These are phyloP conservation scores for Coptotermes formosanus DNA, from an alignment of 1,140 invertebrate genomes.

Conservation along the genomic window DNA sequence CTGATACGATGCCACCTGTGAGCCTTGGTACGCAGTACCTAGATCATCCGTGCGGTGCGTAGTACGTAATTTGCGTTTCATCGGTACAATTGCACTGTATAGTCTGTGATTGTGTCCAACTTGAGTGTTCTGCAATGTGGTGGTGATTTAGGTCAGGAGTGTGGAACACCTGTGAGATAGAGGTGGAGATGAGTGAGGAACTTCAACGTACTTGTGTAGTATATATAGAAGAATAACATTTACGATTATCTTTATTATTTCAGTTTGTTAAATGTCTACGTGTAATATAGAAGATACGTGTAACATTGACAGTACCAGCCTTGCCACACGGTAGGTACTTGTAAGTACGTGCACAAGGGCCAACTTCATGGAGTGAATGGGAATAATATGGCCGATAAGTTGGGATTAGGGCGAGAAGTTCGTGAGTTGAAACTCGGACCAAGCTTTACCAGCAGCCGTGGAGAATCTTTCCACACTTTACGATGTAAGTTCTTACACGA, in stretches of 20 bases:
- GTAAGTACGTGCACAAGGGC: slow-evolving; percentile 30
- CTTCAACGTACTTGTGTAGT: not conserved
- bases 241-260: not conserved
- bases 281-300: not conserved
- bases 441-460: slow-evolving; percentile 71
- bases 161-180: not conserved
- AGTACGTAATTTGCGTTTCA: too few relatives aligned
- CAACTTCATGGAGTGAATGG: slow-evolving; percentile 37
- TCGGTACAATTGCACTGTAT: too few relatives aligned
- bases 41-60: too few relatives aligned
- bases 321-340: not conserved
- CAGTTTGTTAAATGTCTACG: not conserved
- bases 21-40: too few relatives aligned
- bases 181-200: not conserved
- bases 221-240: not conserved
- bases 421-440: slow-evolving; percentile 80
- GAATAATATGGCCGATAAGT: slow-evolving; percentile 64
- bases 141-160: not conserved
- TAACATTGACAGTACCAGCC: not conserved
- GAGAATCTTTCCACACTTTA: slow-evolving; percentile 77
- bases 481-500: slow-evolving; percentile 69
- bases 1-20: too few relatives aligned
- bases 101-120: too few relatives aligned
- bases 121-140: not conserved
- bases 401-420: slow-evolving; percentile 71